Conservation (phyloP, 2,113 vertebrate species). For the Tilapia sparmanii region DNA sequence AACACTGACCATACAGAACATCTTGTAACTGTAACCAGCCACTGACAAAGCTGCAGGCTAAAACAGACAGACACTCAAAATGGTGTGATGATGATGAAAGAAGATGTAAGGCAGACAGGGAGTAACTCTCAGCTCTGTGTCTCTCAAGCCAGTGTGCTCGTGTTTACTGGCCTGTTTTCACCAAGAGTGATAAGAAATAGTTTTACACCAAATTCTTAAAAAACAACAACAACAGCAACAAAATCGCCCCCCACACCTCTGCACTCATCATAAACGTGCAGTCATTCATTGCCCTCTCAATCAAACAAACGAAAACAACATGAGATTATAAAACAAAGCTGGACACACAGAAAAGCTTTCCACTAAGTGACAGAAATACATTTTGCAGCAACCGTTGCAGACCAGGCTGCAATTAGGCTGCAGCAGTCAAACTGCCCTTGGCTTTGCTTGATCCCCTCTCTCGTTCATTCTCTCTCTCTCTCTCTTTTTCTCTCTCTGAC, state of each 20-base stretch:
- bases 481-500: constrained; percentile 49
- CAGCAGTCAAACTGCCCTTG: constrained; percentile 59
- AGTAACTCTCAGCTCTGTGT: constrained; percentile 21
- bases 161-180: constrained; percentile 1
- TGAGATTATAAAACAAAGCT: not conserved
- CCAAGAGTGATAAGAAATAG: not conserved
- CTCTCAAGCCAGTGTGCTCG: not conserved
- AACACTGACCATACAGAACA: constrained; percentile 66
- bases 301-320: not conserved
- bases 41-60: constrained; percentile 54
- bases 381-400: constrained; percentile 52
- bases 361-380: constrained; percentile 18
- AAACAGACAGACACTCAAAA: constrained; percentile 46
- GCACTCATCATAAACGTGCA: not conserved
- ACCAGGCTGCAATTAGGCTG: constrained; percentile 60
- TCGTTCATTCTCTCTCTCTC: constrained; percentile 16
- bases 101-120: constrained; percentile 34
- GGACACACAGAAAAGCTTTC: not conserved
- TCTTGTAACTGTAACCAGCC: constrained; percentile 65
- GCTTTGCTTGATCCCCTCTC: constrained; percentile 49
- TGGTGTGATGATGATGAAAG: constrained; percentile 57
- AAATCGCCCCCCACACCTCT: not conserved
- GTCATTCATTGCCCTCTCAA: not conserved
- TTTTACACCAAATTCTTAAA: not conserved
- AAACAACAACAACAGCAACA: not conserved